Percentiles rank a stretch among this genome's conserved stretches.
These are phyloP conservation scores for Clupea harengus DNA, from an alignment of 2,113 vertebrate genomes.

Conservation along the genomic window DNA sequence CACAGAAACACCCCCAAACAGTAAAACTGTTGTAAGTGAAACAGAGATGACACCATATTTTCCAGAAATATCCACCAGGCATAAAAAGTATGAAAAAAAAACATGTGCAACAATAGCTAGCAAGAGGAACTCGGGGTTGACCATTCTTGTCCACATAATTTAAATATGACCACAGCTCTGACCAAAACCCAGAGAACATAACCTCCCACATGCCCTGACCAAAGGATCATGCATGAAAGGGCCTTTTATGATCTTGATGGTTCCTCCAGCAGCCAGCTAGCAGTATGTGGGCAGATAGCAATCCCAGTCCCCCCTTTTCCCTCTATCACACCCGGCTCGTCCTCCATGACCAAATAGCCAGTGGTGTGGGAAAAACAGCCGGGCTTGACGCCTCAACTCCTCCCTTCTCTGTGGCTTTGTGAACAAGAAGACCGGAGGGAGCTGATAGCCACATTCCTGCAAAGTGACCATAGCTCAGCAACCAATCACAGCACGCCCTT, in stretches of 20 bases:
- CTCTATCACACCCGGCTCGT: neutral
- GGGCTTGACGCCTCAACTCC: neutral
- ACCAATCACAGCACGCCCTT: neutral
- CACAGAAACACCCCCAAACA: neutral
- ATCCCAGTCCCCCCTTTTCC: neutral
- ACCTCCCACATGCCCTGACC: neutral
- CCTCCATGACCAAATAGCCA: neutral
- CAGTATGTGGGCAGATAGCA: neutral
- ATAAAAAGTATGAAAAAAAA: neutral
- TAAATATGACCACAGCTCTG: neutral
- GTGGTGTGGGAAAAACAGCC: slow-evolving; percentile 29
- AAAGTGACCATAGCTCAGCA: neutral
- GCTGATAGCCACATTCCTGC: slow-evolving; percentile 33
- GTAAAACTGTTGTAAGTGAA: neutral
- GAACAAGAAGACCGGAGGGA: neutral
- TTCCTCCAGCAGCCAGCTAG: neutral
- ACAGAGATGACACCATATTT: neutral
- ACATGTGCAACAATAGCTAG: neutral
- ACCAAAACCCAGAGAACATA: neutral
- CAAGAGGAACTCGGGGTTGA: neutral
- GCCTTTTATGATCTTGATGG: neutral
- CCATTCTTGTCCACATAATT: neutral
- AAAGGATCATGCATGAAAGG: neutral
- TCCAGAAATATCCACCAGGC: neutral
- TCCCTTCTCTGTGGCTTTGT: neutral